Evolutionary conservation across 2,888 invertebrate species (phyloP).

Genomic region (Brenthis ino): DNA sequence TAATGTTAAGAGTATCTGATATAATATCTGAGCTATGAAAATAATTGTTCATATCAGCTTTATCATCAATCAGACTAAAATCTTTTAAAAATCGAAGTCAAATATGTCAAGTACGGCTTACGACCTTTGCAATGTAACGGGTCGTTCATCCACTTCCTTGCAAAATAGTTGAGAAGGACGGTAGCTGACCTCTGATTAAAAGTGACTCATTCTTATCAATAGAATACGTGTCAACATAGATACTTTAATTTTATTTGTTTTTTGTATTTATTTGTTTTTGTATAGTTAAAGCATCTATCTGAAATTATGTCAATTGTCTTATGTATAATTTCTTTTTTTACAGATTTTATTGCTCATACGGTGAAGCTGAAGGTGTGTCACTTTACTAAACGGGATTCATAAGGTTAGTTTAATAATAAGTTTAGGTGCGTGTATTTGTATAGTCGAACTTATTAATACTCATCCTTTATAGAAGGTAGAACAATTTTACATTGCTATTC

Average conservation of each 20-base stretch:
- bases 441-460: not conserved
- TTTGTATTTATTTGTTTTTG: not conserved
- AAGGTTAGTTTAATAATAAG: constrained; percentile 23
- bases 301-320: not conserved
- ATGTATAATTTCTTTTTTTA: constrained; percentile 18
- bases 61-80: not conserved
- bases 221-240: constrained; percentile 8
- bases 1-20: too few species aligned
- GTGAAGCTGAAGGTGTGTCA: constrained; percentile 18
- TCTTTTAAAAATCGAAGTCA: not conserved
- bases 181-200: constrained; percentile 29
- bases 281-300: not conserved
- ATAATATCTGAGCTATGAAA: too few species aligned
- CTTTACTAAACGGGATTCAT: constrained; percentile 19
- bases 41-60: too few species aligned
- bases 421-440: not conserved
- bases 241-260: not conserved
- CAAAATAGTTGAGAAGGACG: constrained; percentile 31
- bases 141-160: constrained; percentile 31
- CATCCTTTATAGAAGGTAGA: too few species aligned
- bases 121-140: constrained; percentile 27
- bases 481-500: too few species aligned
- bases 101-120: constrained; percentile 26
- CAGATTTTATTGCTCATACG: constrained; percentile 23
- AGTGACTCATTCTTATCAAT: constrained; percentile 14